These are phyloP conservation scores for Acleris holmiana DNA, from an alignment of 2,888 invertebrate genomes.

Conservation along the genomic window DNA sequence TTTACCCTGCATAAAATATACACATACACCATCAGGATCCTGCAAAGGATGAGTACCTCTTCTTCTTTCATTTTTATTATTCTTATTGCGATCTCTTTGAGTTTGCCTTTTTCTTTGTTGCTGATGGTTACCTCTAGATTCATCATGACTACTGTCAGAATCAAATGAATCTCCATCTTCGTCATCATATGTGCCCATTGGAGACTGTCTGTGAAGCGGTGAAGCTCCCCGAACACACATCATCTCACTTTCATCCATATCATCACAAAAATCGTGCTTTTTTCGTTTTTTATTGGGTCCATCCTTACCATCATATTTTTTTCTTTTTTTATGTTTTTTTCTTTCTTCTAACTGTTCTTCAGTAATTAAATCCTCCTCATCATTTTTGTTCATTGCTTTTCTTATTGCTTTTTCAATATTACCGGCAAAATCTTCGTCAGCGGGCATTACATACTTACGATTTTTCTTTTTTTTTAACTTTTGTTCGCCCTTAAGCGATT, in stretches of 20 bases:
- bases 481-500: slow-evolving; percentile 75
- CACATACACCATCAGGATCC: slow-evolving; percentile 90
- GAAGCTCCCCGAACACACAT: slow-evolving; percentile 91
- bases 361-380: slow-evolving; percentile 68
- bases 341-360: slow-evolving; percentile 80
- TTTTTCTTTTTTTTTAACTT: slow-evolving; percentile 79
- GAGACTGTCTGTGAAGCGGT: slow-evolving; percentile 76
- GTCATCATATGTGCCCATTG: slow-evolving; percentile 68
- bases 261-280: slow-evolving; percentile 81
- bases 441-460: slow-evolving; percentile 68
- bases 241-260: slow-evolving; percentile 91
- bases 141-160: slow-evolving; percentile 82
- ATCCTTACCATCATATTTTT: slow-evolving; percentile 84
- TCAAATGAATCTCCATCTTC: slow-evolving; percentile 83
- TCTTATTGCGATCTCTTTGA: slow-evolving; percentile 78
- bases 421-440: slow-evolving; percentile 90
- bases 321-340: slow-evolving; percentile 83
- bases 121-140: slow-evolving; percentile 77
- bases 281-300: slow-evolving; percentile 85
- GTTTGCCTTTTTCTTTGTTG: slow-evolving; percentile 68
- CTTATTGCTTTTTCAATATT: slow-evolving; percentile 91
- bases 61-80: slow-evolving; percentile 79
- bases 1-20: slow-evolving; percentile 95
- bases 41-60: slow-evolving; percentile 85
- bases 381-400: slow-evolving; percentile 89